phyloP scores from a whole-genome alignment of 2,797 vertebrate species.

The Perodicticus potto region DNA sequence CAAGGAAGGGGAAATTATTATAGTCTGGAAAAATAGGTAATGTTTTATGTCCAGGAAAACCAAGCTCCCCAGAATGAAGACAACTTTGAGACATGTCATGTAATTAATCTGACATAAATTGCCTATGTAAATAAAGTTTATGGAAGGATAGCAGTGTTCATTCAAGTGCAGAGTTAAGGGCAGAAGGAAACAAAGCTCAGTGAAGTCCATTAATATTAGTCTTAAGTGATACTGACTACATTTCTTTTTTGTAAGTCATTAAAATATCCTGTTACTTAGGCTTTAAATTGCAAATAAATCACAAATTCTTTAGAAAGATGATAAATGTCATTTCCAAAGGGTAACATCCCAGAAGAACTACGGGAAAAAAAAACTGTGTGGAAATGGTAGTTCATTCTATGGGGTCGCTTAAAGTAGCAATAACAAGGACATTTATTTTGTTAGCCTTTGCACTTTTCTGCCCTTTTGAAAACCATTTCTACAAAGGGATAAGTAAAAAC shows the following conservation, averaged over 20 bases:
- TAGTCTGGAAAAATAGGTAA: conserved; percentile 33
- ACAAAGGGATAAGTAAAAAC: conserved; percentile 46
- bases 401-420: conserved; percentile 45
- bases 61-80: conserved; percentile 15
- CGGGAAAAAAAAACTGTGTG: not conserved
- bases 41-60: conserved; percentile 42
- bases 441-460: not conserved
- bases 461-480: conserved; percentile 26
- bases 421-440: conserved; percentile 27
- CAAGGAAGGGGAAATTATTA: not conserved
- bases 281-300: not conserved
- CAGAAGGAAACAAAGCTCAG: not conserved
- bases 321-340: conserved; percentile 39
- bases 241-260: conserved; percentile 66
- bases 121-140: conserved; percentile 31
- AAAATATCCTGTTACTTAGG: conserved; percentile 57
- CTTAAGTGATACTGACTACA: conserved; percentile 40
- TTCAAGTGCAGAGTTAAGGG: not conserved
- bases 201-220: not conserved
- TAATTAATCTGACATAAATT: conserved; percentile 50
- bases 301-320: conserved; percentile 26
- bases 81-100: not conserved
- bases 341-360: not conserved
- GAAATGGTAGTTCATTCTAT: conserved; percentile 21
- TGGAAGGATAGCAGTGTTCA: not conserved